Conservation (phyloP, 2,113 vertebrate genomes). For the Callospermophilus lateralis region DNA sequence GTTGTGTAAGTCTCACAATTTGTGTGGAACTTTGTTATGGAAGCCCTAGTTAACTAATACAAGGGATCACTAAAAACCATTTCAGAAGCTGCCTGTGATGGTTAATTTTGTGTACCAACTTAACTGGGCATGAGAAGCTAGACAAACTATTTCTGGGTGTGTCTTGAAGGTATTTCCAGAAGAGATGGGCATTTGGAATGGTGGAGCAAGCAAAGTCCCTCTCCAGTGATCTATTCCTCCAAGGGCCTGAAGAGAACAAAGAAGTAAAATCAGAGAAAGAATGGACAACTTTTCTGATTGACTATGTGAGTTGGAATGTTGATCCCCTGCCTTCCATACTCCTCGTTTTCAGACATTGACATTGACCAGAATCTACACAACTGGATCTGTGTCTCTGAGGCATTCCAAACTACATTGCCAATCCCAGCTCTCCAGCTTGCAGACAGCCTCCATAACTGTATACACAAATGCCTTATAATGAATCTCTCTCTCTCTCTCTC, state of each 20-base stretch:
- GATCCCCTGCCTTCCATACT: background rate
- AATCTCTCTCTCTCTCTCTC: background rate
- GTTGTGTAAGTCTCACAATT: background rate
- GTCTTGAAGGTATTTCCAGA: background rate
- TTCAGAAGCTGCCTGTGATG: background rate
- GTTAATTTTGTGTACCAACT: background rate
- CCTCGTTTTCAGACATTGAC: background rate
- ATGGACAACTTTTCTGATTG: background rate
- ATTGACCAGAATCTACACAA: too few species aligned
- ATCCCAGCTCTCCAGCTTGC: background rate
- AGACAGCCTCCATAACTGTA: background rate
- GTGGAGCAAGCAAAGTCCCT: background rate
- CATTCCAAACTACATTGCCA: background rate
- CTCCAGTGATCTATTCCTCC: too few species aligned
- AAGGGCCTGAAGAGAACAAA: background rate
- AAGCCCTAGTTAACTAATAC: background rate
- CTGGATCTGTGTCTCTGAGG: background rate
- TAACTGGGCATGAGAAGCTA: background rate
- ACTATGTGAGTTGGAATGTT: background rate
- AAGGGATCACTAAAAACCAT: background rate
- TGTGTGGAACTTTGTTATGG: background rate
- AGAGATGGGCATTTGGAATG: background rate
- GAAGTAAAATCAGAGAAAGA: background rate
- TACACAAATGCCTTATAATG: background rate
- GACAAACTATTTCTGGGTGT: background rate